Evolutionary conservation across 2,888 invertebrate genomes (phyloP).

Genomic region (Drosophila yooni): DNA sequence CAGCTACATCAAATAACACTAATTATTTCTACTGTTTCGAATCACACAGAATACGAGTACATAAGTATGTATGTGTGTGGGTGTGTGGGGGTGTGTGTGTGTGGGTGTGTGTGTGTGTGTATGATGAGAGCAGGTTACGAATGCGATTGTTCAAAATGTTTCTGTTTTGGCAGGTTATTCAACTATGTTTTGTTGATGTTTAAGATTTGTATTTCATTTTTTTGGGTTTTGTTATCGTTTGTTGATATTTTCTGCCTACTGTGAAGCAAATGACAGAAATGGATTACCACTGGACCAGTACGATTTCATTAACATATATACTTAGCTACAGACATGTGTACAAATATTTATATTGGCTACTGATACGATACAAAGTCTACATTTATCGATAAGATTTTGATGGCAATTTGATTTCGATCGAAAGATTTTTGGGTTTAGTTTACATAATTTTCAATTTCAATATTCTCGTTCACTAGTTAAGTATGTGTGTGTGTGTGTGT

Average conservation of each 20-base stretch:
- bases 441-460: constrained; percentile 12
- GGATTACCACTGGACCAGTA: constrained; percentile 45
- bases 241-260: constrained; percentile 7
- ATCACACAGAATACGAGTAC: constrained; percentile 67
- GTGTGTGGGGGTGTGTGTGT: not conserved
- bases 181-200: constrained; percentile 1
- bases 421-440: constrained; percentile 25
- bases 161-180: not conserved
- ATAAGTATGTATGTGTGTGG: constrained; percentile 8
- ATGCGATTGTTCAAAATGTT: constrained; percentile 24
- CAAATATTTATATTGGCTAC: constrained; percentile 22
- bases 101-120: not conserved
- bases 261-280: constrained; percentile 12
- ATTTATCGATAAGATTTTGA: constrained; percentile 20
- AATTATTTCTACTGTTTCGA: constrained; percentile 61
- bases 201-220: not conserved
- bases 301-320: constrained; percentile 30
- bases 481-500: constrained; percentile 17
- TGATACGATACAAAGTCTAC: constrained; percentile 27
- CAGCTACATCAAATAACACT: constrained; percentile 49
- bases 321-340: constrained; percentile 38
- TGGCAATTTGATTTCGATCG: constrained; percentile 37
- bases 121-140: constrained; percentile 13
- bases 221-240: not conserved
- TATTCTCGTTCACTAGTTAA: constrained; percentile 19